Evolutionary conservation across 2,888 invertebrate species (phyloP).

Genomic region (Trilocha varians): DNA sequence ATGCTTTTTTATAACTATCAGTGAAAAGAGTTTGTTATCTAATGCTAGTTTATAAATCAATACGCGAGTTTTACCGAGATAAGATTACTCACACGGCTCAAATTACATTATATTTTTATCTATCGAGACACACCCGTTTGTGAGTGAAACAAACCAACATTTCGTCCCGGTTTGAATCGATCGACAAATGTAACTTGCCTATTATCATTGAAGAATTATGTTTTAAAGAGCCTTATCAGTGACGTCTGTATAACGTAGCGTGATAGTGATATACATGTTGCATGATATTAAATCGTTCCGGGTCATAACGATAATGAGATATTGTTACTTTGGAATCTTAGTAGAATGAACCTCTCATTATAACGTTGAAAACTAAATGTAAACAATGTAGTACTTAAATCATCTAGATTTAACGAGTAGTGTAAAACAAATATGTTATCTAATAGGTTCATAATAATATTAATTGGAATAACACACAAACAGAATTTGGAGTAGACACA

Average conservation of each 20-base stretch:
- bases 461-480: too few relatives aligned
- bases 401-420: too few relatives aligned
- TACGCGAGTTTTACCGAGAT: not conserved
- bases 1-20: too few relatives aligned
- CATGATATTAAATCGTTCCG: constrained; percentile 19
- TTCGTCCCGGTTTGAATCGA: not conserved
- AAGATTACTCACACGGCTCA: not conserved
- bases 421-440: too few relatives aligned
- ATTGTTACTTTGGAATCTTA: constrained; percentile 6
- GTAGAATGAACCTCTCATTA: constrained; percentile 8
- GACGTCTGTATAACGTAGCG: constrained; percentile 10
- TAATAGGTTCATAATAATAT: too few relatives aligned
- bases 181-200: not conserved
- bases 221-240: constrained; percentile 10
- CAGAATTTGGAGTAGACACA: too few relatives aligned
- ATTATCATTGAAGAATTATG: not conserved
- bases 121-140: not conserved
- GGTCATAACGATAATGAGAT: constrained; percentile 20
- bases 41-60: too few relatives aligned
- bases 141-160: not conserved
- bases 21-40: too few relatives aligned
- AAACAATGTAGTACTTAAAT: too few relatives aligned
- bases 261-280: constrained; percentile 12
- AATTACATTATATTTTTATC: not conserved
- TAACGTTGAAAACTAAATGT: not conserved